These are phyloP conservation scores for Solen grandis DNA, from an alignment of 1,140 invertebrate genomes.

Conservation along the genomic window DNA sequence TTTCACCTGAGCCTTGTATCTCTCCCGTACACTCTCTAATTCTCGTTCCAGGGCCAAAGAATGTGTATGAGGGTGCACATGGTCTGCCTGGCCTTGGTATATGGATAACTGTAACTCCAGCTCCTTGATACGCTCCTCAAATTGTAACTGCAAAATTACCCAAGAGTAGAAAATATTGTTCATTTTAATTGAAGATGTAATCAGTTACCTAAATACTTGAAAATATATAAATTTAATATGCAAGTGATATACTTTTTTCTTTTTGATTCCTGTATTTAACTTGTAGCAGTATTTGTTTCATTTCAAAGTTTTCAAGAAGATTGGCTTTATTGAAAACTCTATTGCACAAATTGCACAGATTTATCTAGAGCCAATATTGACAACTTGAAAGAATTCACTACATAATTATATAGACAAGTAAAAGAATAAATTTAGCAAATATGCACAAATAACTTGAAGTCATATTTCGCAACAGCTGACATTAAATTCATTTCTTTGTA, in stretches of 20 bases:
- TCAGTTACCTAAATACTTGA: not conserved
- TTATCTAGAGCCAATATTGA: too few species aligned
- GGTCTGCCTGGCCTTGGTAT: conserved; percentile 61
- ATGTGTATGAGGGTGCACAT: conserved; percentile 74
- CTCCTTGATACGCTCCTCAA: conserved; percentile 77
- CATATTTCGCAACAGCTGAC: too few species aligned
- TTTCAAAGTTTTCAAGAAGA: too few species aligned
- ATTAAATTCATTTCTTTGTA: too few species aligned
- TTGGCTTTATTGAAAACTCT: too few species aligned
- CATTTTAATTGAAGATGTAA: not conserved
- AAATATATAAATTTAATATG: not conserved
- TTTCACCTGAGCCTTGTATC: conserved; percentile 69
- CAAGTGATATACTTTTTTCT: not conserved
- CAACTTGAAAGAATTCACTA: too few species aligned
- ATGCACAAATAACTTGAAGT: too few species aligned
- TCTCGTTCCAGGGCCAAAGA: conserved; percentile 75
- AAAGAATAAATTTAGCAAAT: too few species aligned
- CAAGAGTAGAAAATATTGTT: not conserved
- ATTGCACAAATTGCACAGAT: too few species aligned
- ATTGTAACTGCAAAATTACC: conserved; percentile 75
- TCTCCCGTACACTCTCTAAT: conserved; percentile 74
- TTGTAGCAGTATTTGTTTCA: too few species aligned
- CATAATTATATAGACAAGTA: too few species aligned
- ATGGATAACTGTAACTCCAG: conserved; percentile 75
- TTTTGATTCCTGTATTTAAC: too few species aligned